Base-by-base conservation (phyloP, 1,140 invertebrate genomes). In the Drosophila orena region DNA sequence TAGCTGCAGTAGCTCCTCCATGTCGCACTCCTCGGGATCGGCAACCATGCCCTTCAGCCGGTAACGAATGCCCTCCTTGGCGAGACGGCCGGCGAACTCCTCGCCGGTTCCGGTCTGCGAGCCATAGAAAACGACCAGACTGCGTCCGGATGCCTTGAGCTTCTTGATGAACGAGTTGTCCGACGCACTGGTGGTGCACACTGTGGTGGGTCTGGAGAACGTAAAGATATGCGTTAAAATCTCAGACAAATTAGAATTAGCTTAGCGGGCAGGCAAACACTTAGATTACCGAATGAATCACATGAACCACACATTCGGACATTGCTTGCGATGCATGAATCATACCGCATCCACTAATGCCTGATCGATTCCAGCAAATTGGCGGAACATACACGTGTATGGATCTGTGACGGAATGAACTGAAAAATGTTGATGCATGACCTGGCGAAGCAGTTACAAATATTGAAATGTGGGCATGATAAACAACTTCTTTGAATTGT, bases 21-120 rank as follows among this genome's bases (percentile, higher is more conserved):
- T 99, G 92, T 99, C 98, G 93, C 98, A 99, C 93, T 99, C 99
- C 93, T 99, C 99, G 11, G 99, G 99, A 94, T 99, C 99, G 6
- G 98, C 98, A 0, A 99, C 98, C 97, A 99, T 98, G 24, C 98
- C 98, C 93, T 99, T 99, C 94, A 99, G 94, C 61, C 96, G 96
- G 93, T 99, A 99, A 22, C 98, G 94, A 49, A 96, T 95, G 17
- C 98, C 97, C 93, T 99, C 99, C 92, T 99, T 99, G 8, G 98
- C 98, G 34, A 99, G 93, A 62, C 99, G 95, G n/a, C 97, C 97
- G 14, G 98, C 98, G 93, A 99, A 99, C 93, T 99, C 99, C 93
- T 99, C 99, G 2, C 96, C 99, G 6, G 99, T 99, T 68, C 99
- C 99, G 0, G 99, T 99, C 93, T 99, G 99, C 60, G 98, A 99